Evolutionary conservation across 2,888 invertebrate species (phyloP).

Genomic region (Meteorus colon): DNA sequence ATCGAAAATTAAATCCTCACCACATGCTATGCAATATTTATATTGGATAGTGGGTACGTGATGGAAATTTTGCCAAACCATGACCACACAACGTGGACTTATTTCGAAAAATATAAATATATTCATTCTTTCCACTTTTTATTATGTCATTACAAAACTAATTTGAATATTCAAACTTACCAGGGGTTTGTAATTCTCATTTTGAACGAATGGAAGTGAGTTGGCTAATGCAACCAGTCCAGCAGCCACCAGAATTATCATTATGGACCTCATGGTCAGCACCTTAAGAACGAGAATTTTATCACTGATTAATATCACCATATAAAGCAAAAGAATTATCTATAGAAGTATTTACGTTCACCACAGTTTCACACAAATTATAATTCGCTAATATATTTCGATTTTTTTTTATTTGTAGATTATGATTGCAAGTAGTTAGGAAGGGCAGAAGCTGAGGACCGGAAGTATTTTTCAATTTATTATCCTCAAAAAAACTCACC

Average conservation of each 20-base stretch:
- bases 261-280: slow-evolving; percentile 61
- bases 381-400: background rate
- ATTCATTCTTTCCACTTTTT: background rate
- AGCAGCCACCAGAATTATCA: slow-evolving; percentile 58
- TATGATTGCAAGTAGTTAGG: background rate
- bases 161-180: slow-evolving; percentile 55
- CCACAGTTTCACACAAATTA: background rate
- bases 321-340: background rate
- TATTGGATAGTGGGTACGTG: background rate
- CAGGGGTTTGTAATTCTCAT: slow-evolving; percentile 63
- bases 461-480: background rate
- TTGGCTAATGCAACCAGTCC: slow-evolving; percentile 62
- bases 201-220: slow-evolving; percentile 63
- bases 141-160: background rate
- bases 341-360: background rate
- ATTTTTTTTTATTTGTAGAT: background rate
- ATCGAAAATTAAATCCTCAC: background rate
- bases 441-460: background rate
- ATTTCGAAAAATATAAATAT: background rate
- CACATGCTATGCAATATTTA: slow-evolving; percentile 16
- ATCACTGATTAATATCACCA: slow-evolving; percentile 24
- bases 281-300: slow-evolving; percentile 14
- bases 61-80: background rate
- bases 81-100: background rate
- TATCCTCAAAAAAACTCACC: slow-evolving; percentile 6